These are phyloP conservation scores for Limenitis camilla DNA, from an alignment of 2,888 invertebrate species.

Conservation along the genomic window DNA sequence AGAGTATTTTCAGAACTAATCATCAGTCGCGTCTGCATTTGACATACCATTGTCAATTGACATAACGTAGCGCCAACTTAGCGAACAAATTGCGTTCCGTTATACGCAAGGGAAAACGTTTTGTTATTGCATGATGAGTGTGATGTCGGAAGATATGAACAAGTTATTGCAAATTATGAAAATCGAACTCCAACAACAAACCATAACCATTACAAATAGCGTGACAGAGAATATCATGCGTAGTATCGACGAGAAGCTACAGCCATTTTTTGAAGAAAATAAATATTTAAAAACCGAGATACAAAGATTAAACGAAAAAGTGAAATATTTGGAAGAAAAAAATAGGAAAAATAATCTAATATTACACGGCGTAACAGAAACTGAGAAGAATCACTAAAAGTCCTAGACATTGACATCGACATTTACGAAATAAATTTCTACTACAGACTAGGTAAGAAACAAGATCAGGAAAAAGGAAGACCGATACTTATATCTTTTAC, in stretches of 20 bases:
- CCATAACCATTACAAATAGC: conserved; percentile 4
- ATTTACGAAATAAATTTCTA: too few species aligned
- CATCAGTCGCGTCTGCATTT: too few species aligned
- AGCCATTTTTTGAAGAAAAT: conserved; percentile 11
- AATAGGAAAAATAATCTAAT: conserved; percentile 4
- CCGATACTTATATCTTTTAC: too few species aligned
- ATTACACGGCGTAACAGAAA: not conserved
- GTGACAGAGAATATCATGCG: conserved; percentile 7
- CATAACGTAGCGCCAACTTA: too few species aligned
- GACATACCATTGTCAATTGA: too few species aligned
- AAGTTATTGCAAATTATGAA: not conserved
- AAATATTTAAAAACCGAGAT: conserved; percentile 7
- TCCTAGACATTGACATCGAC: too few species aligned
- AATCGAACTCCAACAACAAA: not conserved
- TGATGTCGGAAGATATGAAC: conserved; percentile 1
- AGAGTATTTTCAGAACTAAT: too few species aligned
- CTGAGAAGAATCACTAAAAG: too few species aligned
- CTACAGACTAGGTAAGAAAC: too few species aligned
- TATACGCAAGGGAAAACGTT: not conserved
- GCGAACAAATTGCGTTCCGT: not conserved
- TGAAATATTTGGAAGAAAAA: conserved; percentile 7
- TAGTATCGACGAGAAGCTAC: conserved; percentile 7
- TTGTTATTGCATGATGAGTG: not conserved
- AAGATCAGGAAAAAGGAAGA: too few species aligned
- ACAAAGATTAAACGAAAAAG: conserved; percentile 6